Evolutionary conservation across 2,113 vertebrate species (phyloP), one percentile per base, ranked within the genome.

Genomic region (Neolamprologus tretocephalus): DNA sequence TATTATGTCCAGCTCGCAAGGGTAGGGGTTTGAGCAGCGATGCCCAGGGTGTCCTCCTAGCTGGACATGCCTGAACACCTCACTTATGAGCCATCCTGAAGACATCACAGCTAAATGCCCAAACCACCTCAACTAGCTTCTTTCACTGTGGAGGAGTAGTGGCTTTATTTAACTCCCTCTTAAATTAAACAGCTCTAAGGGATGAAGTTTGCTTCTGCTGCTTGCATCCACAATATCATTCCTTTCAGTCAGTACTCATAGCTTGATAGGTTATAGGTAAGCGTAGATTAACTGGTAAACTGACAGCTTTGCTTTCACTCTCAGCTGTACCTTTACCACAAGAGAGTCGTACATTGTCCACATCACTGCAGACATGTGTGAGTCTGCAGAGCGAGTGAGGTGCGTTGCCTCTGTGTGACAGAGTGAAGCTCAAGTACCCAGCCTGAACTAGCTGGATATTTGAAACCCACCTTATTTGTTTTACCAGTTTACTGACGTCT

Each of bases 1-100:
- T 8, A 31, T 35, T 19, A 35, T 6, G 26, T 61, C 57, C 28
- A 33, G 58, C 17, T 63, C 1, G 4, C 9, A 63, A 33, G 0
- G 3, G 16, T 10, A 61, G 57, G 8, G 14, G 26, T 31, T 31
- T 3, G 5, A 61, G 8, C 26, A 61, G 26, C 8, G 1, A 61
- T 61, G 14, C 57, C 5, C 57, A 37, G 31, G 4, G 33, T 66
- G 31, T 66, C 31, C 17, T 5, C 61, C 6, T n/a, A 66, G 17
- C 16, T 66, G 61, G 31, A 19, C 61, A 66, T 35, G 31, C 31
- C 61, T n/a, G 61, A 66, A 3, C 17, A 66, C 6, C 61, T 66
- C 61, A 66, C 19, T n/a, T 12, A 66, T n/a, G 9, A 33, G 57
- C 26, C 26, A 31, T 61, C 57, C 14, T 61, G 57, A 17, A 63